Conservation (phyloP, 1,140 invertebrate genomes). For the Andrena cerasifolii region DNA sequence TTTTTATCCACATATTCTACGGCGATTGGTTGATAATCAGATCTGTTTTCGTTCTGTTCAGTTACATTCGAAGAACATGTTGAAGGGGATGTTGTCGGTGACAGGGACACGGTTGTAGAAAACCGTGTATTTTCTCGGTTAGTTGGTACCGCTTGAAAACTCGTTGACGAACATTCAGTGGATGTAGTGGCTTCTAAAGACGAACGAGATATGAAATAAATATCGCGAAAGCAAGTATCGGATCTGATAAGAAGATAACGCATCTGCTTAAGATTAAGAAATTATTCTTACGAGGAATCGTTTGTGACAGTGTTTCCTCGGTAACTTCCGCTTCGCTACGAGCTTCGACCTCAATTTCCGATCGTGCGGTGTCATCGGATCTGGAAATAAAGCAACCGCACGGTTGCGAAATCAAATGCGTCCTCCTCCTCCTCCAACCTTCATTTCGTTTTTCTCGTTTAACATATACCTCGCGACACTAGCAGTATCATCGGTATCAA, state of each 20-base stretch:
- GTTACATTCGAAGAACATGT: slow-evolving; percentile 75
- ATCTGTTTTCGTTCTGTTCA: slow-evolving; percentile 73
- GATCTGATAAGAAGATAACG: not conserved
- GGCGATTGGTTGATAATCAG: slow-evolving; percentile 77
- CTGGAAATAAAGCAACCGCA: slow-evolving; percentile 70
- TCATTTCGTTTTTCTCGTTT: slow-evolving; percentile 7
- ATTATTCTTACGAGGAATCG: slow-evolving; percentile 69
- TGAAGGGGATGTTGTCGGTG: slow-evolving; percentile 69
- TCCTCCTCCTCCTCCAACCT: too few species aligned
- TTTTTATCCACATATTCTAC: slow-evolving; percentile 82
- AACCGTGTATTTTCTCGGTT: slow-evolving; percentile 76
- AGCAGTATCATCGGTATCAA: slow-evolving; percentile 91
- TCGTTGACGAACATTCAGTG: slow-evolving; percentile 23
- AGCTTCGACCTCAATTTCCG: slow-evolving; percentile 84
- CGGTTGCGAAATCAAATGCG: not conserved
- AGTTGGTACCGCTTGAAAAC: slow-evolving; percentile 28
- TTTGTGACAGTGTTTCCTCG: slow-evolving; percentile 76
- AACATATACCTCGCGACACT: slow-evolving; percentile 86
- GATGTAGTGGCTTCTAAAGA: not conserved
- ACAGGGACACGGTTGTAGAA: slow-evolving; percentile 63
- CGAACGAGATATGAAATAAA: not conserved
- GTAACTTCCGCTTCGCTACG: slow-evolving; percentile 81
- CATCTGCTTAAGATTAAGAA: slow-evolving; percentile 4
- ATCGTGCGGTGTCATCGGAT: slow-evolving; percentile 88
- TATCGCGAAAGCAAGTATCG: not conserved